Conservation (phyloP, 2,113 vertebrate species). For the Gobio gobio region DNA sequence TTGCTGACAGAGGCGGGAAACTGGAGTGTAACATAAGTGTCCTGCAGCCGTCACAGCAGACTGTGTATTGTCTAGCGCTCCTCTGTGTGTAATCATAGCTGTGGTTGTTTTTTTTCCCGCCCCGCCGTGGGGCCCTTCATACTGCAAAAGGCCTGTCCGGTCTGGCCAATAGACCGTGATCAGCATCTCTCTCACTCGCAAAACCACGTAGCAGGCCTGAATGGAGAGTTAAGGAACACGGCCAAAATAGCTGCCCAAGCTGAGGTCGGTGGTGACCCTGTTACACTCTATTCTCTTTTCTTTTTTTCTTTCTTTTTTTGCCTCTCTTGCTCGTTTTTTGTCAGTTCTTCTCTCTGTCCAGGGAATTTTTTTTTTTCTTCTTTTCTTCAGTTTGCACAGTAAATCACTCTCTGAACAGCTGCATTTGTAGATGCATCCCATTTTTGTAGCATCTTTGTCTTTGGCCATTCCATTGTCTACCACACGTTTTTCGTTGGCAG, state of each 20-base stretch:
- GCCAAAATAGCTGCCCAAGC: constrained; percentile 13
- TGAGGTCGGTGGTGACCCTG: neutral
- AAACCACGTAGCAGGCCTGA: neutral
- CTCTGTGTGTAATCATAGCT: constrained; percentile 43
- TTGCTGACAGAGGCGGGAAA: constrained; percentile 41
- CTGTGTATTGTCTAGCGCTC: constrained; percentile 29
- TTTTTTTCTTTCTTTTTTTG: neutral
- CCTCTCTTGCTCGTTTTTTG: neutral
- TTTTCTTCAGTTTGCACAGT: no score
- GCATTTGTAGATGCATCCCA: no score
- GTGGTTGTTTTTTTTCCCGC: neutral
- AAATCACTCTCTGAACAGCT: no score
- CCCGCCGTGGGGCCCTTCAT: constrained; percentile 14
- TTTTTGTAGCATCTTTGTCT: no score
- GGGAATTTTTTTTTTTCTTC: no score
- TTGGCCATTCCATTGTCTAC: no score
- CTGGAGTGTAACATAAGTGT: constrained; percentile 46
- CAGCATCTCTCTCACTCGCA: constrained; percentile 13
- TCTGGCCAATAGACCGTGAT: neutral
- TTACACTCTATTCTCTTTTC: neutral
- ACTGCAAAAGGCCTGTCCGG: constrained; percentile 25
- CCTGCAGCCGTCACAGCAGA: constrained; percentile 4
- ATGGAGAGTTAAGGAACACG: neutral
- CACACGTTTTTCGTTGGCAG: no score
- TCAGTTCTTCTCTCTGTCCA: no score